A percentile compares a stretch with the other conserved stretches of the same genome.
These are phyloP conservation scores for Merodon equestris DNA, from an alignment of 2,888 invertebrate species.

Conservation along the genomic window DNA sequence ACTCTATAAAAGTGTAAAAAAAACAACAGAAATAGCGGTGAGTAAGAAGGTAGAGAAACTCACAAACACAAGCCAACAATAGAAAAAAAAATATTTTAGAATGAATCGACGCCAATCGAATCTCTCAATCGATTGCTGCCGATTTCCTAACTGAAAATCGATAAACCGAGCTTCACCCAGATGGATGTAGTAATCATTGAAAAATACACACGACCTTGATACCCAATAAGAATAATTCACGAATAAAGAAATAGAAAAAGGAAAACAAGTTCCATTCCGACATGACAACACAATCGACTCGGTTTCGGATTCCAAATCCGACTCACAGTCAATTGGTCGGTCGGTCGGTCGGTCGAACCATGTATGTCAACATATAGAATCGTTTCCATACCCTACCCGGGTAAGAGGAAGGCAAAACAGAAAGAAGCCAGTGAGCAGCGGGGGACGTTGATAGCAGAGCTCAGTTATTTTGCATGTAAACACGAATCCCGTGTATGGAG, in stretches of 20 bases:
- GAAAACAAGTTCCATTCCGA: conserved; percentile 9
- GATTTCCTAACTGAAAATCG: conserved; percentile 30
- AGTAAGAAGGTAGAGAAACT: background rate
- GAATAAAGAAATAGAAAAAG: conserved; percentile 2
- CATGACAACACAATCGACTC: conserved; percentile 6
- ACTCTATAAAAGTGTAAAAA: conserved; percentile 84
- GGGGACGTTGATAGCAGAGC: conserved; percentile 18
- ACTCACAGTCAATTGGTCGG: background rate
- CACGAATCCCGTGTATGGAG: conserved; percentile 2
- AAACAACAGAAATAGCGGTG: background rate
- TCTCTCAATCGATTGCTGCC: conserved; percentile 46
- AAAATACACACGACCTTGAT: conserved; percentile 50
- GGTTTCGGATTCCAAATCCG: background rate
- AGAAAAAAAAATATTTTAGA: background rate
- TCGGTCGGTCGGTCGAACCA: background rate
- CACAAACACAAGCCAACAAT: background rate
- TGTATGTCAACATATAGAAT: conserved; percentile 24
- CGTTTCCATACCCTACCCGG: no score
- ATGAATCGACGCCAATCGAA: conserved; percentile 19
- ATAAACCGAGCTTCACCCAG: background rate
- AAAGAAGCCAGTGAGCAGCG: conserved; percentile 9
- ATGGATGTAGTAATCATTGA: conserved; percentile 12
- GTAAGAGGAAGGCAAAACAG: background rate
- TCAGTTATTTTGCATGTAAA: conserved; percentile 17
- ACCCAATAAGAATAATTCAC: conserved; percentile 36